Base-by-base conservation (phyloP, 2,113 vertebrate genomes). In the Lota lota region DNA sequence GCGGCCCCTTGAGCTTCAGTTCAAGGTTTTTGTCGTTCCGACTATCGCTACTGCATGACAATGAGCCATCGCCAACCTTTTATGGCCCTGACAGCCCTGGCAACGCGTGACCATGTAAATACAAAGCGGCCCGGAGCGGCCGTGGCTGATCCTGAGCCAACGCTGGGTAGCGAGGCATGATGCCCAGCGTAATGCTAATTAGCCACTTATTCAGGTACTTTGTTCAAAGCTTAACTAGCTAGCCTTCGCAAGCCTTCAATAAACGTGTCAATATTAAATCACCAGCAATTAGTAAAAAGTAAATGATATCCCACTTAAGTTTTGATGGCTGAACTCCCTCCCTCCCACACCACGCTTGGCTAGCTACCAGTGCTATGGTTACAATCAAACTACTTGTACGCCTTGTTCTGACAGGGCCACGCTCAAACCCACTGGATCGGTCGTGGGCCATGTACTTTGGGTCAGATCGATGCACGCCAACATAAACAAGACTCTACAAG, bases 71-170 rank as follows among this genome's bases (percentile, higher is more conserved):
- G 19, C 11, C 19, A 17, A 61, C 73, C 85, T 83, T 85, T 86
- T 79, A 85, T 83, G 78, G 47, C 40, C 79, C 87, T 83, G 78
- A 88, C 83, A 78, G 77, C 75, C 73, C 77, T 72, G 79, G 77
- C 69, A 74, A 82, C 81, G 78, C 81, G 78, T 81, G 81, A 77
- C 75, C 76, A 78, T 83, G 83, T 84, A 85, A 83, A 78, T 66
- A 79, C 77, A 71, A 72, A 76, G 72, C 75, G 77, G 69, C 70
- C 56, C 36, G 69, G 57, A 40, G 68, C 67, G 77, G 79, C 80
- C 77, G 20, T 77, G 70, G 5, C 22, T 16, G 21, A 8, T 61
- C 22, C 60, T 15, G 73, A 69, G 70, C 77, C 81, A 79, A 80
- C 72, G 76, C n/a, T 75, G 73, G 72, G 67, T 69, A 66, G 64